Conservation (phyloP, 2,888 invertebrate species). For the Timandra comae region DNA sequence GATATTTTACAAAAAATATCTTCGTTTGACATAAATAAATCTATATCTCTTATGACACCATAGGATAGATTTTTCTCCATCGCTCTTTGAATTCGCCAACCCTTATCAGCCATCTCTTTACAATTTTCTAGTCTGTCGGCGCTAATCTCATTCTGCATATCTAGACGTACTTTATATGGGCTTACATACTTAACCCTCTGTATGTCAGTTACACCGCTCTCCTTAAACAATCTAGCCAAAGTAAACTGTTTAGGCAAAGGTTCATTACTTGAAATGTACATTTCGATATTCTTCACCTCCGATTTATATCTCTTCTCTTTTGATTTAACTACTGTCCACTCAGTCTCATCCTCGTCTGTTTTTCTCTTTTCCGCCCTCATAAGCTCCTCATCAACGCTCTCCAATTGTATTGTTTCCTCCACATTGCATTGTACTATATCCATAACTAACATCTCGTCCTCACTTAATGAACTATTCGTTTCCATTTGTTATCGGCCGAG, state of each 20-base stretch:
- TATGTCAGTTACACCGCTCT: background rate
- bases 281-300: background rate
- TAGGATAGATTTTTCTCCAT: slow-evolving; percentile 3
- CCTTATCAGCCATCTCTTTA: background rate
- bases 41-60: slow-evolving; percentile 5
- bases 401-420: slow-evolving; percentile 8
- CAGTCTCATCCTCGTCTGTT: background rate
- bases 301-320: background rate
- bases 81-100: background rate
- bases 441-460: no score
- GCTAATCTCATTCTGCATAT: background rate
- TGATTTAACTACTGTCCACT: background rate
- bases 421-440: slow-evolving; percentile 23
- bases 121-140: background rate
- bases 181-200: background rate
- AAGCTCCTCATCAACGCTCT: background rate
- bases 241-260: background rate
- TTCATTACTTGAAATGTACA: background rate
- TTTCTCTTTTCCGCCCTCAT: background rate
- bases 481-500: no score
- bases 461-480: no score
- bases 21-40: slow-evolving; percentile 2
- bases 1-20: slow-evolving; percentile 2
- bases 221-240: background rate
- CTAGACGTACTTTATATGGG: background rate